Evolutionary conservation across 1,140 invertebrate species (phyloP), one percentile per base, ranked within the genome.

Genomic region (Capitella teleta): DNA sequence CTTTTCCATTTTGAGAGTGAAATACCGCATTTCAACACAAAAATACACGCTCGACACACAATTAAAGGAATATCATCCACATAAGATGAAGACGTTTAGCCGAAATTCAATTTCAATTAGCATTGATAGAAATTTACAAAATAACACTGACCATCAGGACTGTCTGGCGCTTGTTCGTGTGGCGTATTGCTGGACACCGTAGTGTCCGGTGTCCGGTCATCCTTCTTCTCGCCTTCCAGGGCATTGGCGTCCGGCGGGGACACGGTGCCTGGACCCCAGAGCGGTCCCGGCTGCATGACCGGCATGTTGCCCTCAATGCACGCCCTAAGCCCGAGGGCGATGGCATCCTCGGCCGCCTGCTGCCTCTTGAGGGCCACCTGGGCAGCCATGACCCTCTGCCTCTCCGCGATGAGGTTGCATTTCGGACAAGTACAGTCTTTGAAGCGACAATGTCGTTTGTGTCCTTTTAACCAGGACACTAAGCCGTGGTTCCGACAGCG

Each of bases 351-450:
- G 0, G 91, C 90, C 0, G 92, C 92, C 75, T 97, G 92, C 70
- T 95, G 91, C 34, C 93, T 75, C 73, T 97, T 98, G 47, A 97
- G 70, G 12, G 92, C 91, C n/a, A 96, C 92, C 86, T 94, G 69
- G 10, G 69, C 70, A 3, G 70, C 70, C 70, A 73, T 73, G 12
- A 73, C 68, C 28, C 67, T 51, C 55, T 73, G 70, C 42, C 70
- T 51, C 43, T 73, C 68, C 4, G 81, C 81, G 2, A 86, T 89
- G 3, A 88, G 72, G 28, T 80, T 78, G 65, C 89, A 94, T 69
- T 86, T 86, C 37, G 82, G 78, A 70, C 88, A 93, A 26, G 71
- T 77, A 68, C 88, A 92, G 57, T 79, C 74, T 43, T 83, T 80
- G 71, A 79, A 89, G 56, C 79, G 79, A 77, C 91, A 95, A 68